Percentiles rank a stretch among this genome's conserved stretches.
Conservation (phyloP, 2,888 invertebrate genomes). For the Pyrrhia umbra region DNA sequence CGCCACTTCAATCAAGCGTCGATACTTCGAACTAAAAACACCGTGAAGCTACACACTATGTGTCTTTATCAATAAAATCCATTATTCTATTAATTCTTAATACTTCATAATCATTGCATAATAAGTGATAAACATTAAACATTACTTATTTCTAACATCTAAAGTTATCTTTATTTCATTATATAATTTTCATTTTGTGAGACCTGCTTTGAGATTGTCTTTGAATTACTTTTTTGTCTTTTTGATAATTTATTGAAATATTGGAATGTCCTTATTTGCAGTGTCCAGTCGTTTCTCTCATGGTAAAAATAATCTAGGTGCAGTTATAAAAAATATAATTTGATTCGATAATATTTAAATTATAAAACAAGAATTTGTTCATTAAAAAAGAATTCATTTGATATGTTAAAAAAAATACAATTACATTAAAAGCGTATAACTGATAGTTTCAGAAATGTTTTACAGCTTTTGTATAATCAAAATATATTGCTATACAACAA, state of each 20-base stretch:
- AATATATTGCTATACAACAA: slow-evolving; percentile 2
- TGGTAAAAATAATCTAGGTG: slow-evolving; percentile 42
- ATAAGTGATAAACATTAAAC: slow-evolving; percentile 27
- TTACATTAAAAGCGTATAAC: no score
- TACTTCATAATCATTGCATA: slow-evolving; percentile 55
- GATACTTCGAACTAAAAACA: slow-evolving; percentile 19
- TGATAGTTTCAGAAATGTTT: not conserved
- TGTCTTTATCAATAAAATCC: slow-evolving; percentile 41
- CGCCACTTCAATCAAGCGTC: slow-evolving; percentile 27
- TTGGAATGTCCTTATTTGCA: slow-evolving; percentile 47
- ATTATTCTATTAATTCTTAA: slow-evolving; percentile 22
- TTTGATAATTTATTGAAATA: slow-evolving; percentile 27
- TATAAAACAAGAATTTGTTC: slow-evolving; percentile 4
- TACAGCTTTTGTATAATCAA: not conserved
- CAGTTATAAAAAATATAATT: slow-evolving; percentile 14
- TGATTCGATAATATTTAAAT: slow-evolving; percentile 18
- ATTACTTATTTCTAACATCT: slow-evolving; percentile 22
- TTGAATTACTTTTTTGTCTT: slow-evolving; percentile 15
- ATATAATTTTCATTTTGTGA: slow-evolving; percentile 24
- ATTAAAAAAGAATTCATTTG: no score
- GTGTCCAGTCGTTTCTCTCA: slow-evolving; percentile 36
- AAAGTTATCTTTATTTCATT: slow-evolving; percentile 1
- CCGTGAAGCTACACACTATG: slow-evolving; percentile 38
- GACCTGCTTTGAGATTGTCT: slow-evolving; percentile 30
- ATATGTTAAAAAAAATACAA: no score